A percentile compares a stretch with the other conserved stretches of the same genome.
These are phyloP conservation scores for Eira barbara DNA, from an alignment of 2,113 vertebrate species.

Conservation along the genomic window DNA sequence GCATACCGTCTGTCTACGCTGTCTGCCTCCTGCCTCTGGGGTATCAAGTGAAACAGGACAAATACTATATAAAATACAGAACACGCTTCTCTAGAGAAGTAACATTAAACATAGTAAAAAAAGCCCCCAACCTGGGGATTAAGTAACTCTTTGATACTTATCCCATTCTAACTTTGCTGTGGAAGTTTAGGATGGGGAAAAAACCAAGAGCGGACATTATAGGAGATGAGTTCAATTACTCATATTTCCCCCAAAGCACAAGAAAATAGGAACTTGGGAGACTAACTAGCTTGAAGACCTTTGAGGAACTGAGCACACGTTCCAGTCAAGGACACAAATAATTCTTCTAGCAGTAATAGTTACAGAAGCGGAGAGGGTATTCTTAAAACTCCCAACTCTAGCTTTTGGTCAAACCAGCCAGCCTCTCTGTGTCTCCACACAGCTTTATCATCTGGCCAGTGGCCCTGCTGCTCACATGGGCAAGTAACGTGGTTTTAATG, in stretches of 20 bases:
- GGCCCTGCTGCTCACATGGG: accelerated
- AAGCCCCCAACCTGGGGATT: neutral
- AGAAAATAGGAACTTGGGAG: neutral
- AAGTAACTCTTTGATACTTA: neutral
- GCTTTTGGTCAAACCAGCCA: neutral
- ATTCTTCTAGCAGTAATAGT: neutral
- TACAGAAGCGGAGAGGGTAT: neutral
- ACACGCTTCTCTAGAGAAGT: neutral
- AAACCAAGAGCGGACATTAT: neutral
- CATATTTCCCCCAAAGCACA: neutral
- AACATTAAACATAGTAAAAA: neutral
- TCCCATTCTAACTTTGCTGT: neutral
- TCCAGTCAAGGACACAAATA: neutral
- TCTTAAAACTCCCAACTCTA: neutral
- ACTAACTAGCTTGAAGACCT: neutral
- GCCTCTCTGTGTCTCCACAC: neutral
- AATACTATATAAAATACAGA: neutral
- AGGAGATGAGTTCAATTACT: neutral
- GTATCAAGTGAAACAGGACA: neutral
- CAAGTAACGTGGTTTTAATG: neutral
- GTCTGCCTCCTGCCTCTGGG: neutral
- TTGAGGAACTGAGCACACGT: neutral
- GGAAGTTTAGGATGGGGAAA: neutral
- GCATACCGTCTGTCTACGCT: neutral
- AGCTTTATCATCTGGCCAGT: neutral